phyloP scores from a whole-genome alignment of 2,888 invertebrate genomes.

The Meteorus cinctellus region DNA sequence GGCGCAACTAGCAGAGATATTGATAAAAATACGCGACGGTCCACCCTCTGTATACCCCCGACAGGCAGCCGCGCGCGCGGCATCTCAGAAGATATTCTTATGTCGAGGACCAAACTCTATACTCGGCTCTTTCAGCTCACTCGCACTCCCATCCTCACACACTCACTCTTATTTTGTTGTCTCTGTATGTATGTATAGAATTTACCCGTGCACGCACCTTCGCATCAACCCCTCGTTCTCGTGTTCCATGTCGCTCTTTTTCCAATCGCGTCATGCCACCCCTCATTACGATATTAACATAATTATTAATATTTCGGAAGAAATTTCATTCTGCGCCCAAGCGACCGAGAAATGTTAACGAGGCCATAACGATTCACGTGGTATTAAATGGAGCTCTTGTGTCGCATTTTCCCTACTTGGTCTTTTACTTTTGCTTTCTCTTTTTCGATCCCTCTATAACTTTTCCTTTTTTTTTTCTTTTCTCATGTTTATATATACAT shows the following conservation, averaged over 20 bases:
- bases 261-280: conserved; percentile 48
- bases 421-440: conserved; percentile 40
- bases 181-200: background rate
- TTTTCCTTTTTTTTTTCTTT: conserved; percentile 38
- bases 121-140: conserved; percentile 38
- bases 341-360: conserved; percentile 55
- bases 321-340: conserved; percentile 52
- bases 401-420: conserved; percentile 35
- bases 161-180: conserved; percentile 20
- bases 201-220: background rate
- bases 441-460: conserved; percentile 13
- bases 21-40: conserved; percentile 71
- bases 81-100: conserved; percentile 71
- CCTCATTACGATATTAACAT: conserved; percentile 68
- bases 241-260: conserved; percentile 19
- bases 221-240: background rate
- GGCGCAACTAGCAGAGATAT: conserved; percentile 69
- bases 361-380: conserved; percentile 51
- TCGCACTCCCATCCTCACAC: conserved; percentile 22
- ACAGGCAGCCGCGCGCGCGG: conserved; percentile 57
- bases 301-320: conserved; percentile 67
- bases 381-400: conserved; percentile 41
- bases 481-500: background rate
- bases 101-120: conserved; percentile 65
- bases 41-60: conserved; percentile 64